phyloP scores from a whole-genome alignment of 2,888 invertebrate genomes.

The Scaeva pyrastri region DNA sequence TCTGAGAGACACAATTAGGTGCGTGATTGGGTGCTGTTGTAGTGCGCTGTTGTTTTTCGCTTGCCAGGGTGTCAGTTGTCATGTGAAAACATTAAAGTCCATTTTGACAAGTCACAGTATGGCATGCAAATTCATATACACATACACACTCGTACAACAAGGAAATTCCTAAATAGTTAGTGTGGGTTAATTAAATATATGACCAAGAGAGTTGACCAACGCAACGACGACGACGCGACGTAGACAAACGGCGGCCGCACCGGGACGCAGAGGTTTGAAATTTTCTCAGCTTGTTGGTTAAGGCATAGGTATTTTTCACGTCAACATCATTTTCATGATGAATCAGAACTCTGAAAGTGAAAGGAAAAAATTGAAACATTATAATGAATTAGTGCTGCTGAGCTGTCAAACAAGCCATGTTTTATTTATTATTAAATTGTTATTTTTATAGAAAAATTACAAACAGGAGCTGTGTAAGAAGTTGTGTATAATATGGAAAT shows the following conservation, averaged over 20 bases:
- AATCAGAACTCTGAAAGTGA: slow-evolving; percentile 20
- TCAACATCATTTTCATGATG: slow-evolving; percentile 9
- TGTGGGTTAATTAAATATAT: slow-evolving; percentile 15
- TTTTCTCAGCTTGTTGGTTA: slow-evolving; percentile 6
- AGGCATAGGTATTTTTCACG: not conserved
- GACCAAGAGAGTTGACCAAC: not conserved
- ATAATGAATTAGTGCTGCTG: slow-evolving; percentile 11
- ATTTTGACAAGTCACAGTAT: slow-evolving; percentile 66
- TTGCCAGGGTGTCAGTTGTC: slow-evolving; percentile 63
- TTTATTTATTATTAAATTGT: slow-evolving; percentile 25
- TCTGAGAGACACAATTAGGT: slow-evolving; percentile 48
- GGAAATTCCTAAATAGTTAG: slow-evolving; percentile 35
- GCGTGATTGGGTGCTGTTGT: slow-evolving; percentile 64
- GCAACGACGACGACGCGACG: too few relatives aligned
- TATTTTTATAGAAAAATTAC: not conserved
- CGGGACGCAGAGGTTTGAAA: not conserved
- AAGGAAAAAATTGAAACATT: not conserved
- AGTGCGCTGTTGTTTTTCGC: slow-evolving; percentile 7
- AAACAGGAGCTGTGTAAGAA: slow-evolving; percentile 18
- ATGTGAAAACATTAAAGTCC: slow-evolving; percentile 55
- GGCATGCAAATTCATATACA: slow-evolving; percentile 41
- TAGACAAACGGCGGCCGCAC: too few relatives aligned
- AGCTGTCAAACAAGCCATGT: slow-evolving; percentile 34
- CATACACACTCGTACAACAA: not conserved
- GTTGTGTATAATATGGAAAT: slow-evolving; percentile 7